phyloP scores from a whole-genome alignment of 2,797 vertebrate genomes.

The Falco cherrug region DNA sequence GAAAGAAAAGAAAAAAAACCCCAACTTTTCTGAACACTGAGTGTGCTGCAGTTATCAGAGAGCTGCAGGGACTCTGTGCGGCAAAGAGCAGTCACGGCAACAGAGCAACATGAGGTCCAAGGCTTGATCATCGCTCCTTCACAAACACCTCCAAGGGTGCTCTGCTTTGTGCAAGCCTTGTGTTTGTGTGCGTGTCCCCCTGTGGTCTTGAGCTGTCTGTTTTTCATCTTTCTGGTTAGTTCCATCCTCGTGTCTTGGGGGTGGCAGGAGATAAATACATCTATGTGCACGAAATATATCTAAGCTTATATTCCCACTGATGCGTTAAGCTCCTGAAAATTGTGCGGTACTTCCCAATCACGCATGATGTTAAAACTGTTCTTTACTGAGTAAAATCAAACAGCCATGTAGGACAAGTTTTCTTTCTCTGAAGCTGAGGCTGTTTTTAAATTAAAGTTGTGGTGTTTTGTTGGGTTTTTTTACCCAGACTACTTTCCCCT shows the following conservation, averaged over 20 bases:
- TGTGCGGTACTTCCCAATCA: not conserved
- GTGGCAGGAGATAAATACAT: not conserved
- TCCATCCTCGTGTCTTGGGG: not conserved
- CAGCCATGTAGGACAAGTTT: not conserved
- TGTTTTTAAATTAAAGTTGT: not conserved
- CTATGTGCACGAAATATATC: not conserved
- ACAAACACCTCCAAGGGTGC: not conserved
- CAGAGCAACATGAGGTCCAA: not conserved
- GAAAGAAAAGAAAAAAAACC: fast-evolving
- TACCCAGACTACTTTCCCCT: not conserved
- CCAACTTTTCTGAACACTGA: not conserved
- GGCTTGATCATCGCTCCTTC: not conserved
- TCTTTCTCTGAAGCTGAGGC: not conserved
- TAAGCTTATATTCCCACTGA: not conserved
- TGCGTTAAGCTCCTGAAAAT: not conserved
- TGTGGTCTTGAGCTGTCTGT: not conserved
- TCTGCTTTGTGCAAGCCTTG: not conserved
- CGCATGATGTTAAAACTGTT: not conserved
- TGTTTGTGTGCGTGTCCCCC: not conserved
- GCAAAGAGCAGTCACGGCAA: not conserved
- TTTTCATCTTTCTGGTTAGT: not conserved
- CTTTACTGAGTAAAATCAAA: not conserved
- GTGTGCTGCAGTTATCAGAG: fast-evolving
- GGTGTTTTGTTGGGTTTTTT: not conserved
- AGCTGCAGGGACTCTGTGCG: not conserved